Evolutionary conservation across 2,113 vertebrate genomes (phyloP), one percentile per base, ranked within the genome.

Genomic region (Myotis brandtii): DNA sequence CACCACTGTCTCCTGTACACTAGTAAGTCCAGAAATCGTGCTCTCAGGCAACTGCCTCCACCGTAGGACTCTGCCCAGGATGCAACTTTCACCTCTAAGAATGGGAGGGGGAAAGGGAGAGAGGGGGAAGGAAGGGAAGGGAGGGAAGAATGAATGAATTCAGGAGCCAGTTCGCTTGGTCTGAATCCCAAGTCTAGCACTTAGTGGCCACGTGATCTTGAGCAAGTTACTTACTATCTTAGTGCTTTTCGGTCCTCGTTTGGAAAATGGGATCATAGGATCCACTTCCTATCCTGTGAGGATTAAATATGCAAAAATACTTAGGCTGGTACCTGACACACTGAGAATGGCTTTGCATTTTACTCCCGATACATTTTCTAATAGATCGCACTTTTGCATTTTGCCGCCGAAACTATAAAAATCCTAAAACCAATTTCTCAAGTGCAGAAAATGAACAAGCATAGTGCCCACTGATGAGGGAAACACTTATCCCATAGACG

Each of bases 231-330:
- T 66, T 88, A 40, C 46, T 32, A 27, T 46, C 46, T 84, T 21
- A n/a, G 46, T 87, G 46, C 10, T 80, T 84, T 62, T 43, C 18
- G 12, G 7, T 69, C 56, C 62, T 85, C 46, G 1, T 48, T 17
- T 56, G 32, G 54, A 75, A 70, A 79, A n/a, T 5, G 16, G 21
- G 23, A 20, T 67, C 73, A 67, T 9, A n/a, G n/a, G 13, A 67
- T 73, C 50, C 34, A 73, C 37, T 83, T 73, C 64, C 3, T 25
- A 27, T 50, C 59, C 20, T 40, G 52, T 54, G 50, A 90, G 67
- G 40, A 67, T 46, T 83, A 70, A 46, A 79, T 21, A 66, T 18
- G 64, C 30, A 93, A 95, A 93, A 95, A 16, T 59, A 93, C 70
- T 66, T 30, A 46, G 48, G 56, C 73, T 8, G 56, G 17, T 34